A percentile compares a stretch with the other conserved stretches of the same genome.
These are phyloP conservation scores for Pollenia labialis DNA, from an alignment of 2,888 invertebrate species.

Conservation along the genomic window DNA sequence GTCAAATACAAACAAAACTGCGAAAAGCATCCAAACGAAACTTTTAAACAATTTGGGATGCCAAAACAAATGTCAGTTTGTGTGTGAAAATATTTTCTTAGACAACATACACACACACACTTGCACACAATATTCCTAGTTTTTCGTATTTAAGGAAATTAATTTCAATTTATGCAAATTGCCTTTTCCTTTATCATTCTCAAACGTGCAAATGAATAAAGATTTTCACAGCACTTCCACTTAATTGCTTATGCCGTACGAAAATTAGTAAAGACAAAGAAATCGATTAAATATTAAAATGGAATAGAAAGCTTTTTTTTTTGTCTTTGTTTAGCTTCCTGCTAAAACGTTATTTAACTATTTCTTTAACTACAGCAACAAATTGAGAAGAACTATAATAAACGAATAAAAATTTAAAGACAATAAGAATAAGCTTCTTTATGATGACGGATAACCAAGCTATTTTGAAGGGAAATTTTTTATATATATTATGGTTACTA, in stretches of 20 bases:
- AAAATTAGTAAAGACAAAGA: not conserved
- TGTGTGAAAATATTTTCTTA: no score
- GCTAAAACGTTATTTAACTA: no score
- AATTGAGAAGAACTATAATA: no score
- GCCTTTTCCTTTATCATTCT: not conserved
- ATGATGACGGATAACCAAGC: no score
- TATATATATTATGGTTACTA: no score
- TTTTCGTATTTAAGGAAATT: not conserved
- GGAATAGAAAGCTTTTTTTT: not conserved
- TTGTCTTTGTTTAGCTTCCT: no score
- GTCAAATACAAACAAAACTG: conserved; percentile 16
- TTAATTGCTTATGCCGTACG: not conserved
- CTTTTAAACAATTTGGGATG: not conserved
- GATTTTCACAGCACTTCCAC: not conserved
- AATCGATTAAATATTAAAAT: not conserved
- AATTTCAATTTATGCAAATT: conserved; percentile 18
- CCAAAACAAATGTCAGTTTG: not conserved
- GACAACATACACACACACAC: not conserved
- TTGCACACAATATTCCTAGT: not conserved
- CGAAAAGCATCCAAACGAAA: not conserved
- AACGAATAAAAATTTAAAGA: no score
- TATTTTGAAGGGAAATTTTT: no score
- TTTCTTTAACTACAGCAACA: no score
- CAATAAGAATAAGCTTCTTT: no score
- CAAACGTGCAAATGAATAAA: not conserved